Evolutionary conservation across 2,113 vertebrate genomes (phyloP), one percentile per base, ranked within the genome.

Genomic region (Pollimyrus isidori): DNA sequence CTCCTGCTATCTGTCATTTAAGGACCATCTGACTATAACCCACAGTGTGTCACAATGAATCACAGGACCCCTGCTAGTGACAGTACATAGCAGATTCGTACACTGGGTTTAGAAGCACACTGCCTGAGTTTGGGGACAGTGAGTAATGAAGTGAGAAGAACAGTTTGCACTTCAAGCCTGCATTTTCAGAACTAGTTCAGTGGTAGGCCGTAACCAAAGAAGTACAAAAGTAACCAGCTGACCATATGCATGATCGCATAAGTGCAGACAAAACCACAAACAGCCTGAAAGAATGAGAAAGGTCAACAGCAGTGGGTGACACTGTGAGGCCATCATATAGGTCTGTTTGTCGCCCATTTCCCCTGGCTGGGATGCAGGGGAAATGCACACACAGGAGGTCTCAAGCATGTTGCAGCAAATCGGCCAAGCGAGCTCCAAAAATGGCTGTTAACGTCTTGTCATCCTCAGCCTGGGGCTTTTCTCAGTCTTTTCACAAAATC

Each of bases 401-500:
- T 84, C 58, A 65, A 30, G 45, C 53, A 11, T 39, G 30, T 10
- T 30, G 4, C 49, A 30, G 88, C 30, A 39, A 86, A 89, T 87
- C 3, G 42, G 62, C 73, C 73, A 30, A 49, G 69, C 35, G 19
- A 19, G 65, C 89, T 76, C 88, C 89, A 69, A 49, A 84, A 89
- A 76, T 21, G 48, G 50, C 3, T 73, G 89, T 35, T 89, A 73
- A 30, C 86, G 52, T 76, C 39, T 83, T 5, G 21, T 88, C 86
- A 4, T 52, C 89, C 88, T 35, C 53, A 84, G 76, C 88, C 88
- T 7, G 7, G 86, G 90, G 90, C 86, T 86, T 91, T 89, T 88
- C 89, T 88, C 52, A 83, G 42, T 73, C 52, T 91, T 82, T n/a
- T 88, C 26, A 90, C 76, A 46, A 50, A 58, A 58, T 45, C n/a